Evolutionary conservation across 2,888 invertebrate species (phyloP), one percentile per base, ranked within the genome.

Genomic region (Phortica magna): DNA sequence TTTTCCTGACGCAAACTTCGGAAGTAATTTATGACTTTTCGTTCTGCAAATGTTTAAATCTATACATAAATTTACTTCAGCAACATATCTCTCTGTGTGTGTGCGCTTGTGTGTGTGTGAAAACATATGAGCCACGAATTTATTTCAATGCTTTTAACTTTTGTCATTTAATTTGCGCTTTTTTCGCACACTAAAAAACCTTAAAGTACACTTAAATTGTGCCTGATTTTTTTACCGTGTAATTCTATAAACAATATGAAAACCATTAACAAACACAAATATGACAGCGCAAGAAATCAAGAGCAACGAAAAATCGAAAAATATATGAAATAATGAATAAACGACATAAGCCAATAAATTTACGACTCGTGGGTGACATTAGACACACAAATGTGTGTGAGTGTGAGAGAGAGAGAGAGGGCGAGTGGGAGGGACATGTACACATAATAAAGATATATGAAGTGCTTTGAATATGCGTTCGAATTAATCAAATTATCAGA

Each of bases 11-110:
- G 83, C 68, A 55, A 55, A 53, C 88, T 84, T 82, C 84, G 86
- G 83, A 83, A 83, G 88, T 87, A 88, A 87, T 87, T 87, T 87
- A 87, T 87, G 87, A 87, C 86, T 87, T 87, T 87, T 87, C 86
- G 87, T 82, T 87, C 88, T 83, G 88, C 84, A 85, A 87, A 88
- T 87, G 88, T 82, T 87, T 84, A 86, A 87, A 87, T 87, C 88
- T 85, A 85, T 88, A 80, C 88, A 88, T 88, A 87, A 87, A 87
- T 87, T 83, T 78, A 73, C 77, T 72, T 79, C 31, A 31, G 31
- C 31, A 31, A 31, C 31, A 31, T 31, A 31, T 77, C 80, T 68
- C 17, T 74, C 67, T 70, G 74, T 77, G 77, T 80, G 70, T 83
- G 9, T 65, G 70, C 31, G 61, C 19, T 12, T 64, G 71, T 76